A percentile compares a stretch with the other conserved stretches of the same genome.
Evolutionary conservation across 1,140 invertebrate genomes (phyloP).

Genomic region (Heliconius hewitsoni): DNA sequence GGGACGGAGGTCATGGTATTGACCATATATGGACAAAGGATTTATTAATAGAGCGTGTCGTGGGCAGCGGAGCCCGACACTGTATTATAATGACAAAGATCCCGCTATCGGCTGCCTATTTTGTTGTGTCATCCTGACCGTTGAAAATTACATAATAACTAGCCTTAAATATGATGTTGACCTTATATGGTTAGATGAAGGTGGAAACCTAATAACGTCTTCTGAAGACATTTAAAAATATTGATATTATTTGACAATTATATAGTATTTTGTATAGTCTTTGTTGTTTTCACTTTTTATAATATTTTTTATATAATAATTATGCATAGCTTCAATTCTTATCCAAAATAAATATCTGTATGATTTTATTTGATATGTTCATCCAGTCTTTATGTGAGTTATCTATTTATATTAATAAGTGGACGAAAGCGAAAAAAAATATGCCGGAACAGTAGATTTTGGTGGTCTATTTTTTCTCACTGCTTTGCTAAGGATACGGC

Average conservation of each 20-base stretch:
- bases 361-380: no score
- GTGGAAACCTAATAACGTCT: not conserved
- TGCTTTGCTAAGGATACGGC: no score
- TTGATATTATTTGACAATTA: not conserved
- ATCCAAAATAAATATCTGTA: no score
- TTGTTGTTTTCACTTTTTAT: no score
- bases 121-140: conserved; percentile 2
- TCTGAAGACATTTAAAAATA: not conserved
- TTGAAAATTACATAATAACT: conserved; percentile 9
- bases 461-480: no score
- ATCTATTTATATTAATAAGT: no score
- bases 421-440: no score
- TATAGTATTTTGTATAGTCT: no score
- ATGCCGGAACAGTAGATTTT: no score
- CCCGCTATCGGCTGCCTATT: not conserved
- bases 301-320: no score
- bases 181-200: not conserved
- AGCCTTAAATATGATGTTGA: not conserved
- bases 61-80: conserved; percentile 17
- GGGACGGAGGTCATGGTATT: not conserved
- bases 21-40: conserved; percentile 21
- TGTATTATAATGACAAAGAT: conserved; percentile 28
- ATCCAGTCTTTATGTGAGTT: no score
- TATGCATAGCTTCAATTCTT: no score
- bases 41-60: conserved; percentile 26